Evolutionary conservation across 2,888 invertebrate species (phyloP).

Genomic region (Pocota personata): DNA sequence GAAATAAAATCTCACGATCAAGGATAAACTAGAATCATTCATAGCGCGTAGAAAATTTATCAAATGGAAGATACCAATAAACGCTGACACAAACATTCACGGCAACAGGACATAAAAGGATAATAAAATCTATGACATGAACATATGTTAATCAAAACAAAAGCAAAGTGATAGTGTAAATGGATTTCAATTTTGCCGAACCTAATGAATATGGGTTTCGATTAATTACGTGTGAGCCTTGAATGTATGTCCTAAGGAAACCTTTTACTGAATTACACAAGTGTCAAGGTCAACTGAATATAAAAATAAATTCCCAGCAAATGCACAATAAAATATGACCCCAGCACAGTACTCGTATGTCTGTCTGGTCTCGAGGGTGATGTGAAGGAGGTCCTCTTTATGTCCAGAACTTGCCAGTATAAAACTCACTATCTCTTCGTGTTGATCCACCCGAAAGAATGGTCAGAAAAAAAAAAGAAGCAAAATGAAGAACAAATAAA

Average conservation of each 20-base stretch:
- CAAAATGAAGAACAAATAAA: conserved; percentile 17
- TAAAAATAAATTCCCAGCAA: conserved; percentile 2
- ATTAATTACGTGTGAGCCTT: conserved; percentile 49
- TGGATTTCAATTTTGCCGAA: not conserved
- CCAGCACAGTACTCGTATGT: not conserved
- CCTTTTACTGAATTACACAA: not conserved
- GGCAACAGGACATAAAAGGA: conserved; percentile 38
- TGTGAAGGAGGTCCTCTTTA: not conserved
- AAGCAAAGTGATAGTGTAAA: not conserved
- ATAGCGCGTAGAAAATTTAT: conserved; percentile 4
- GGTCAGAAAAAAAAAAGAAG: not conserved
- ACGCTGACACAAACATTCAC: conserved; percentile 31
- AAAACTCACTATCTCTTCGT: not conserved
- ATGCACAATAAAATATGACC: conserved; percentile 24
- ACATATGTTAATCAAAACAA: conserved; percentile 32
- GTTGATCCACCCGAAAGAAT: conserved; percentile 1
- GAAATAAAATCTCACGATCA: not conserved
- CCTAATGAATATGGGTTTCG: conserved; percentile 32
- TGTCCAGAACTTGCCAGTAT: not conserved
- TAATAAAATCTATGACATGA: conserved; percentile 41
- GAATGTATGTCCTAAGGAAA: not conserved
- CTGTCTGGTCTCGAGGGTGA: not conserved
- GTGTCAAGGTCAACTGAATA: conserved; percentile 13
- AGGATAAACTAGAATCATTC: not conserved
- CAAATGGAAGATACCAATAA: conserved; percentile 12